Percentiles rank a stretch among this genome's conserved stretches.
Evolutionary conservation across 2,888 invertebrate species (phyloP).

Genomic region (Bombylius discolor): DNA sequence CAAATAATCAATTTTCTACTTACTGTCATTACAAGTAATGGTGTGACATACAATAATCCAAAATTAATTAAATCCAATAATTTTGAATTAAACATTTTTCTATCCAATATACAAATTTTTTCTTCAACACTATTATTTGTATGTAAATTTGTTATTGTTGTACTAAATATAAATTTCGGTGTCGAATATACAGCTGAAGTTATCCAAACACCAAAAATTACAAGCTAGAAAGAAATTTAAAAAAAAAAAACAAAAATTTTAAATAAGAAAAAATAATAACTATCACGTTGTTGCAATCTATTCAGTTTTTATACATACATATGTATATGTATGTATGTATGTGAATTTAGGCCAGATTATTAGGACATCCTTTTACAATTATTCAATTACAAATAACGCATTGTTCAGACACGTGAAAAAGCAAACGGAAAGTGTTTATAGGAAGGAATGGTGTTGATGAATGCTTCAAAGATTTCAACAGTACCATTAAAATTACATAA

Average conservation of each 20-base stretch:
- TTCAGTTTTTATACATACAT: no score
- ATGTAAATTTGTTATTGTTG: slow-evolving; percentile 49
- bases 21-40: slow-evolving; percentile 67
- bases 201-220: slow-evolving; percentile 69
- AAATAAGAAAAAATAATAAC: background rate
- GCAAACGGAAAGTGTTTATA: no score
- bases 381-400: no score
- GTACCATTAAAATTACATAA: no score
- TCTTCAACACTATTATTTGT: slow-evolving; percentile 32
- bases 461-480: no score
- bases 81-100: slow-evolving; percentile 65
- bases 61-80: slow-evolving; percentile 71
- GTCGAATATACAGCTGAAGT: slow-evolving; percentile 69
- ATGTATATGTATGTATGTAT: no score
- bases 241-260: background rate
- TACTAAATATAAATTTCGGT: slow-evolving; percentile 72
- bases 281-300: no score
- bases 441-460: no score
- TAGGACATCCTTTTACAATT: no score
- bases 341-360: no score
- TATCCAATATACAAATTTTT: slow-evolving; percentile 56
- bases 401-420: no score
- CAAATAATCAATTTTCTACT: slow-evolving; percentile 24
- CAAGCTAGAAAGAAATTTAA: slow-evolving; percentile 43
- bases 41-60: slow-evolving; percentile 67